Base-by-base conservation (phyloP, 2,888 invertebrate genomes). In the Acrocyrtus sp. region DNA sequence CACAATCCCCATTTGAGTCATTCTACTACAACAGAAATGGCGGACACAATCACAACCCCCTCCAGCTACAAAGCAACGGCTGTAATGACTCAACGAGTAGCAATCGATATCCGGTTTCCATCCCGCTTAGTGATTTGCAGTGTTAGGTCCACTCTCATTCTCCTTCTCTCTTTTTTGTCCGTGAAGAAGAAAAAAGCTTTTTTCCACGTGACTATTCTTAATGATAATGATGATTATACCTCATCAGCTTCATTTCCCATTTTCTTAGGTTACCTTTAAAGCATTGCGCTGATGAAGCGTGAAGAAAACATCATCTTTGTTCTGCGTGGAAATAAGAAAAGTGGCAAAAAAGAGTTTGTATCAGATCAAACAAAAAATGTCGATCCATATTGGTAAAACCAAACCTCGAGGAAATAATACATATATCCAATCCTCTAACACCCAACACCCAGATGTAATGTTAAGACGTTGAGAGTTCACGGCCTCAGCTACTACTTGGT, bases 41-140 rank as follows among this genome's bases (percentile, higher is more conserved):
- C 48, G 43, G 21, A 4, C 22, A 27, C 24, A 58, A 58, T 29
- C 63, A 54, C 45, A 54, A 65, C 47, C 65, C 65, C 22, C 17
- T 54, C 12, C 45, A 54, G n/a, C 65, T 65, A 2, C 65, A 65
- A 41, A n/a, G n/a, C n/a, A 48, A 26, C 21, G 63, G 51, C 10
- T n/a, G 24, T 6, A 19, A 22, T 8, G 24, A 4, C 17, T 4
- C 43, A 21, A 47, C 4, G 4, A 21, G 29, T 12, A 10, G 22
- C 39, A 65, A 65, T 65, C 65, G 43, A 65, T 65, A 65, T 29
- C 8, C 47, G 2, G 54, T 65, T 39, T 27, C 56, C 17, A 65
- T 65, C 3, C 65, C 56, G 5, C 29, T 65, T 2, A 56, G 43
- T 19, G 65, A 65, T 4, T 56, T 65, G 4, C 54, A 65, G 53